Base-by-base conservation (phyloP, 1,140 invertebrate genomes). In the Saccostrea glomerata region DNA sequence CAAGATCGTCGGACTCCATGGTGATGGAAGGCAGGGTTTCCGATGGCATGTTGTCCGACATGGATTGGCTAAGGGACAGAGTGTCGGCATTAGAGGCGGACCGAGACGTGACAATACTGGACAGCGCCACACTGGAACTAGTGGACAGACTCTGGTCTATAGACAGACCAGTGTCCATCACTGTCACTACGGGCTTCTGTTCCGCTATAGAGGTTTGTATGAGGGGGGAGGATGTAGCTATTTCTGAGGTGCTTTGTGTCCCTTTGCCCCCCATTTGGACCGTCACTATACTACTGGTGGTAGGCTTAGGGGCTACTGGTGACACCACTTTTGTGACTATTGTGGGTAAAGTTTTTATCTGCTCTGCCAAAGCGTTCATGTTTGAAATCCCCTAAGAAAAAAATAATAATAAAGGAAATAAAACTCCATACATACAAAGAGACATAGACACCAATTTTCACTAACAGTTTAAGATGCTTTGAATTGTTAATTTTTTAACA, bases 251-350 rank as follows among this genome's bases (percentile, higher is more conserved):
- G n/a, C 70, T 83, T 73, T 84, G 25, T 47, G 83, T 23, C 36
- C 63, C 58, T 73, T n/a, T 20, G 40, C 20, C 56, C n/a, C 55
- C 54, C 63, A 56, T n/a, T 40, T 36, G 55, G 54, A 66, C 23
- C 47, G 60, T 30, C 63, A 63, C 40, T 73, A 58, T 20, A 55
- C 60, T 89, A 90, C 23, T 89, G 89, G 55, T 89, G 73, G 86
- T 20, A 85, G 40, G 20, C 40, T 87, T 84, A 77, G 85, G 55
- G 15, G 70, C 70, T 17, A 73, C 12, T 3, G 70, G 70, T 30
- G 70, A 73, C 70, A 73, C 70, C 7, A 73, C 70, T 36, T 73
- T 73, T 11, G 70, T 73, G 25, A 30, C 25, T 15, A 73, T 25
- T 11, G 70, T 15, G 9, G 70, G 70, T 17, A 73, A 30, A 11